Evolutionary conservation across 1,140 invertebrate species (phyloP), one percentile per base, ranked within the genome.

Genomic region (Cherax destructor): DNA sequence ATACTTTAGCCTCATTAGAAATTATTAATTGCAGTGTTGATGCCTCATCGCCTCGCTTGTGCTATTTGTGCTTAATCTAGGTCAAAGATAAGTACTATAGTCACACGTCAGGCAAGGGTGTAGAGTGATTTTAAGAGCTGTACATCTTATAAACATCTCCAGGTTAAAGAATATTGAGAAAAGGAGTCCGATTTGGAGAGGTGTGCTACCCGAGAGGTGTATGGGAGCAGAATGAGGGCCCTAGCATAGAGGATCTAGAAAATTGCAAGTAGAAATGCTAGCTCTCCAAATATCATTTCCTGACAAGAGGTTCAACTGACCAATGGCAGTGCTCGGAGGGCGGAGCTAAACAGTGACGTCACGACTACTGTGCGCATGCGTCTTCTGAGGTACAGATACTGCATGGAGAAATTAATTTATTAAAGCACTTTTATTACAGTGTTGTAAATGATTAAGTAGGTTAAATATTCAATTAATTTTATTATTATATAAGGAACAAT

Each of bases 281-380:
- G 90, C 90, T 91, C 90, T 87, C 90, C 90, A 91, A 91, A 91
- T 91, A 91, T 86, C 90, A 91, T 91, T 91, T 91, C 90, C 90
- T 91, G 90, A 91, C 90, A 91, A 91, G 90, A 91, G 90, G 90
- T 84, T 41, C 21, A 83, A 83, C 79, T 49, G 69, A 83, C 90
- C 90, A 91, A 91, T 91, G 79, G 59, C 84, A 81, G 74, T 5
- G 65, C 47, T 49, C 16, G 65, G 85, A 61, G 78, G 90, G 90
- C 90, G 90, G 84, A 18, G 90, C 90, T 4, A 91, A 83, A 61
- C 50, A 30, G 74, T 91, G 90, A 91, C 90, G 90, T 91, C 90
- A 91, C 49, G 30, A n/a, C 16, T 30, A 61, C 18, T 87, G 52
- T 65, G 90, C 90, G 90, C 90, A 91, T 86, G 90, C 90, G 9